Evolutionary conservation across 2,113 vertebrate species (phyloP).

Genomic region (Gnathonemus echidnorhynchus): DNA sequence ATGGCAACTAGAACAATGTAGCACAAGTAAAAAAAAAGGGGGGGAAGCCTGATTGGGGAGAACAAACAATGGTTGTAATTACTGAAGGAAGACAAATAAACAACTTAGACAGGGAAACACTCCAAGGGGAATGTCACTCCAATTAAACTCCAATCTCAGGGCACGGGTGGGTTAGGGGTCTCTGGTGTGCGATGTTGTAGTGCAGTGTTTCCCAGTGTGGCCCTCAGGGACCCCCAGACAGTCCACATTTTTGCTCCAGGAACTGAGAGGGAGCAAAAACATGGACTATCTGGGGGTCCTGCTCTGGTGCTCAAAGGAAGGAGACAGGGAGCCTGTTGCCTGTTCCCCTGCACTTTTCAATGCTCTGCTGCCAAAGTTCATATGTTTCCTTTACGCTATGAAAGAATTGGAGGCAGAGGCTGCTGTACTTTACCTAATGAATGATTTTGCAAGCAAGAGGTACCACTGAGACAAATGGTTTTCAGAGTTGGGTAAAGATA

Average conservation of each 20-base stretch:
- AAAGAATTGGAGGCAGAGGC: conserved; percentile 31
- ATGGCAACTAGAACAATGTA: background rate
- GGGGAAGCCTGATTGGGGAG: background rate
- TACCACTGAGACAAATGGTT: conserved; percentile 21
- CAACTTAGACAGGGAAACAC: background rate
- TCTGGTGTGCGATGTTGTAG: background rate
- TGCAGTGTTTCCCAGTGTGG: background rate
- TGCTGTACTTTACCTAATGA: conserved; percentile 58
- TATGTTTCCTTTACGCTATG: conserved; percentile 30
- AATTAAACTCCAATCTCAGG: conserved; percentile 17
- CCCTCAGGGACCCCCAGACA: background rate
- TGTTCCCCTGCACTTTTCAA: conserved; percentile 7
- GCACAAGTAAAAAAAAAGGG: background rate
- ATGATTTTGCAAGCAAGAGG: conserved; percentile 35
- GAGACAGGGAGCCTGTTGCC: background rate
- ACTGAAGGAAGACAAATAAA: conserved; percentile 16
- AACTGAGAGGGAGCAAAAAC: background rate
- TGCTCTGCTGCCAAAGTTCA: conserved; percentile 18
- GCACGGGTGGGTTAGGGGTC: background rate
- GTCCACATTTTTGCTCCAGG: background rate
- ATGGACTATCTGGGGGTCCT: background rate
- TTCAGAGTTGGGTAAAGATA: conserved; percentile 18
- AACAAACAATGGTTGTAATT: background rate
- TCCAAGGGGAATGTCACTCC: conserved; percentile 13
- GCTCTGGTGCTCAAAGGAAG: background rate